These are phyloP conservation scores for Erpetoichthys calabaricus DNA, from an alignment of 2,797 vertebrate genomes.

Conservation along the genomic window DNA sequence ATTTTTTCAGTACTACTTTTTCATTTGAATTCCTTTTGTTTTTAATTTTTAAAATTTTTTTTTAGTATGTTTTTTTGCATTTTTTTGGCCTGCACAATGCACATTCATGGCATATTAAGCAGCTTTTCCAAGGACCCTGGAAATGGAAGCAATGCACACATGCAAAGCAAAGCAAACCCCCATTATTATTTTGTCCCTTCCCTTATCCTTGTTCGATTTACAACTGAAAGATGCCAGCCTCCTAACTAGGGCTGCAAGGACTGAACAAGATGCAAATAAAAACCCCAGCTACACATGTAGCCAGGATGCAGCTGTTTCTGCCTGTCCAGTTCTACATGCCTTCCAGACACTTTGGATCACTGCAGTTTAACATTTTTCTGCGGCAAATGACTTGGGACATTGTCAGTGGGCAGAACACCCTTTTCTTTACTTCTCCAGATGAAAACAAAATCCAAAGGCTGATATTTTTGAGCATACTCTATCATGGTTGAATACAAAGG, in stretches of 20 bases:
- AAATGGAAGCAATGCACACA: no score
- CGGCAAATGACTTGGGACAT: conserved; percentile 3
- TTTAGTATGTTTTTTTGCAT: no score
- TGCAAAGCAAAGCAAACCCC: no score
- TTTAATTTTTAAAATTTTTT: no score
- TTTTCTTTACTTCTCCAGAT: neutral
- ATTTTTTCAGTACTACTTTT: no score
- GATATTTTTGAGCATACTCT: neutral
- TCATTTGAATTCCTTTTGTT: no score
- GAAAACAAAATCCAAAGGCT: neutral
- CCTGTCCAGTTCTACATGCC: conserved; percentile 16
- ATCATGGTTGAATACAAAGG: neutral
- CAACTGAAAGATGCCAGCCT: neutral
- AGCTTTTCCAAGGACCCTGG: no score
- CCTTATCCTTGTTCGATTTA: no score
- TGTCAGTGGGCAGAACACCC: neutral
- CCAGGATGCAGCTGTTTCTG: conserved; percentile 9
- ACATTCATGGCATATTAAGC: no score
- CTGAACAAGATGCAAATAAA: neutral
- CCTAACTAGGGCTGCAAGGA: neutral
- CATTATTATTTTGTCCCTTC: no score
- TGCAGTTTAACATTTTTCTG: conserved; percentile 12
- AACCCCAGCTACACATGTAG: conserved; percentile 15
- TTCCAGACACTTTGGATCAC: conserved; percentile 14
- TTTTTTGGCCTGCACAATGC: no score